Percentiles rank a stretch among this genome's conserved stretches.
Evolutionary conservation across 2,888 invertebrate genomes (phyloP).

Genomic region (Ormyrus rosae): DNA sequence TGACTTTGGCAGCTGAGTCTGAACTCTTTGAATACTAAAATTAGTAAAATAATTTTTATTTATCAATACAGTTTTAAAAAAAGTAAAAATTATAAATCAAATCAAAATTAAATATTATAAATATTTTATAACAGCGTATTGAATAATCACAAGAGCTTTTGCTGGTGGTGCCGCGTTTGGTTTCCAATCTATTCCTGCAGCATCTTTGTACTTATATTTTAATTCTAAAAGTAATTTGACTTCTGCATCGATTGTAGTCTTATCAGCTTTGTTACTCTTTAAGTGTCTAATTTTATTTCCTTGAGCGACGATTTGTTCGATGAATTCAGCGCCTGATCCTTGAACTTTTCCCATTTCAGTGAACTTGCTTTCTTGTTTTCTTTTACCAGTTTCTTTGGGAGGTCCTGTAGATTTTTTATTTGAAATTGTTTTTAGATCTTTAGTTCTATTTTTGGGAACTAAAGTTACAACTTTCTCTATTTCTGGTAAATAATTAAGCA

Average conservation of each 20-base stretch:
- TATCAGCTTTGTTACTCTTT: slow-evolving; percentile 66
- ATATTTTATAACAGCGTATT: not conserved
- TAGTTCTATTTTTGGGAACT: slow-evolving; percentile 34
- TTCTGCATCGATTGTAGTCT: slow-evolving; percentile 77
- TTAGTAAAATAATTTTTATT: not conserved
- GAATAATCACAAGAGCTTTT: slow-evolving; percentile 13
- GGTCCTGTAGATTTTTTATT: slow-evolving; percentile 52
- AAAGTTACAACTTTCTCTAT: slow-evolving; percentile 78
- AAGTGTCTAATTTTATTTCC: slow-evolving; percentile 68
- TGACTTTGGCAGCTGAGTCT: slow-evolving; percentile 67
- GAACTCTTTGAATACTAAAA: slow-evolving; percentile 44
- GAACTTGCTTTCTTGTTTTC: slow-evolving; percentile 96
- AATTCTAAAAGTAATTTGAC: slow-evolving; percentile 79
- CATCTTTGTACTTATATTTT: slow-evolving; percentile 73
- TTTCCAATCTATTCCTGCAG: slow-evolving; percentile 76
- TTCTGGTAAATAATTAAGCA: slow-evolving; percentile 79
- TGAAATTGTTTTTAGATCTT: slow-evolving; percentile 34
- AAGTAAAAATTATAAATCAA: not conserved
- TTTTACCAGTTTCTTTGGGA: slow-evolving; percentile 59
- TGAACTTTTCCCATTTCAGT: slow-evolving; percentile 96
- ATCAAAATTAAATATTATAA: not conserved
- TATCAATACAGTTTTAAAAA: not conserved
- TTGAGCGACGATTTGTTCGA: slow-evolving; percentile 76
- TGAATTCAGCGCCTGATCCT: slow-evolving; percentile 63
- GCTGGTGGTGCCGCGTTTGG: slow-evolving; percentile 56